These are phyloP conservation scores for Caracal caracal DNA, from an alignment of 2,113 vertebrate species.

Conservation along the genomic window DNA sequence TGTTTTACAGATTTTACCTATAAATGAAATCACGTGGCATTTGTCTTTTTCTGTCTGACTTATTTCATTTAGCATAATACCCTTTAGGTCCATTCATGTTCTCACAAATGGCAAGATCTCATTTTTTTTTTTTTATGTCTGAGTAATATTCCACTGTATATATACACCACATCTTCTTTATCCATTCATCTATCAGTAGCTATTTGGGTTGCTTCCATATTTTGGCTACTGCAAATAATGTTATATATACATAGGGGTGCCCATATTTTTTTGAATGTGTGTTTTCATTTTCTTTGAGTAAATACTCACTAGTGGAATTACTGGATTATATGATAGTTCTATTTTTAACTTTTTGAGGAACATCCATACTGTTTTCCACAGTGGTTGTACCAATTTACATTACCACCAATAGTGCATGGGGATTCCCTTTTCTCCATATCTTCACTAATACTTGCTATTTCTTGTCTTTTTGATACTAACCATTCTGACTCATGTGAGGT, in stretches of 20 bases:
- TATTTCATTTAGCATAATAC: background rate
- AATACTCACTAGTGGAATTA: background rate
- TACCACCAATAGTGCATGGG: background rate
- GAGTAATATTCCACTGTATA: background rate
- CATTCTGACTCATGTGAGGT: background rate
- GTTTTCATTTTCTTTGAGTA: background rate
- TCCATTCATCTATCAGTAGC: background rate
- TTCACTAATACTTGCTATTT: background rate
- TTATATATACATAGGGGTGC: background rate
- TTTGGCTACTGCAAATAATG: background rate
- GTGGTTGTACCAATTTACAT: background rate
- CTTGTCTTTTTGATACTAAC: background rate
- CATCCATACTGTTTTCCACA: background rate
- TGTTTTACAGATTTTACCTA: background rate
- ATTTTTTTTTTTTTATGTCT: background rate
- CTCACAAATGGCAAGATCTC: background rate
- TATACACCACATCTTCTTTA: background rate
- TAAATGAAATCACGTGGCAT: background rate
- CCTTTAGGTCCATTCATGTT: background rate
- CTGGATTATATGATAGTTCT: background rate
- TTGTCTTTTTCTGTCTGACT: background rate
- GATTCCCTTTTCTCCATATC: background rate
- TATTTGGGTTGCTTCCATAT: background rate
- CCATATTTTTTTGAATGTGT: background rate
- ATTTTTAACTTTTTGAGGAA: background rate